Base-by-base conservation (phyloP, 2,797 vertebrate genomes). In the Falco berigora region DNA sequence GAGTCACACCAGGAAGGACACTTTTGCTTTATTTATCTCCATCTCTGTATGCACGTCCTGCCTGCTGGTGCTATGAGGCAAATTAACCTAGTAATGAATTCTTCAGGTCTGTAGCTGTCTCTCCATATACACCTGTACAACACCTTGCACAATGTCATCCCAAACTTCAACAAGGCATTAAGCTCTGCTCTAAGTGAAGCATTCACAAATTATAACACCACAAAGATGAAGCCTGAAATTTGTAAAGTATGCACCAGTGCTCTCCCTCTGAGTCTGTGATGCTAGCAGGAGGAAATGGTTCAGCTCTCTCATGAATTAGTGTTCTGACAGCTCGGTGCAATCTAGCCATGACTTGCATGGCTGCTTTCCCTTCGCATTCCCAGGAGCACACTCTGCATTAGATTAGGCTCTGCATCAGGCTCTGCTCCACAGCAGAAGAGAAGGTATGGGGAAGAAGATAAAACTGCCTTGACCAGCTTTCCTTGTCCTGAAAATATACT, bases 341-440 rank as follows among this genome's bases (percentile, higher is more conserved):
- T 90, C 55, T 9, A 76, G 80, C 77, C 86, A 73, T 53, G 84
- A 79, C 88, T 94, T 82, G 88, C 92, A 91, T 61, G 90, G 83
- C 67, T 94, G 88, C 93, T 93, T 85, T 79, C 88, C 80, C 67
- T 93, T 82, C 74, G 27, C 80, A 32, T 90, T 81, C 88, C 80
- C 92, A 89, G 74, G 80, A 96, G 88, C 83, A 89, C 10, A 4
- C 77, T 75, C 63, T 67, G 90, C 90, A 91, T 92, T 71, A 94
- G 95, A 78, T 94, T 92, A 92, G 30, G 74, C 49, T 90, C 90
- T 88, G 75, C 85, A 94, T 58, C 53, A 88, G 89, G 61, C 79
- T 92, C 47, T 86, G 88, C 73, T 96, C 90, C 96, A 96, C 90
- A 94, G 73, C 67, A 77, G 77, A 50, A 15, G 40, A 90, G 52